These are phyloP conservation scores for Limenitis camilla DNA, from an alignment of 2,888 invertebrate genomes.

Conservation along the genomic window DNA sequence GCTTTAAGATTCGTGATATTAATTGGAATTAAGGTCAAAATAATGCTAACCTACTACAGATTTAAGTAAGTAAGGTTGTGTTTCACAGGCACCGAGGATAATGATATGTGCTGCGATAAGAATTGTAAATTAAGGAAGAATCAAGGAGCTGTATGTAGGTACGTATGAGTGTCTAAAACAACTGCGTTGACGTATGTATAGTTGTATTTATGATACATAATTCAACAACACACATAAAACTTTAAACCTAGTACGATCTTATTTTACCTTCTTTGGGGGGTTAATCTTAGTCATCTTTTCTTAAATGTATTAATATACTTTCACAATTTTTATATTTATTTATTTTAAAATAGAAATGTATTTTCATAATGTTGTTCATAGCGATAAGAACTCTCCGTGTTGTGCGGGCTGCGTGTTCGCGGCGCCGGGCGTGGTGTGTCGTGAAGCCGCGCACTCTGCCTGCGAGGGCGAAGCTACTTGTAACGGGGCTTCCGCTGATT, in stretches of 20 bases:
- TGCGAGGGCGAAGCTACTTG: constrained; percentile 95
- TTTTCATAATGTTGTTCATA: constrained; percentile 45
- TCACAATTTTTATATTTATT: no score
- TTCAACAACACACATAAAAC: no score
- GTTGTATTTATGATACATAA: no score
- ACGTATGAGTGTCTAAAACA: neutral
- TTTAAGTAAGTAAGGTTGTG: no score
- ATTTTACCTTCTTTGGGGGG: no score
- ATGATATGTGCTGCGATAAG: constrained; percentile 94
- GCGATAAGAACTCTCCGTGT: constrained; percentile 97
- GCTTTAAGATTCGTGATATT: no score
- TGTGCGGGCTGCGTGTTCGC: constrained; percentile 94
- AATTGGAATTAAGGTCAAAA: no score
- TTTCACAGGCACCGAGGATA: constrained; percentile 83
- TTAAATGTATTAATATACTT: no score
- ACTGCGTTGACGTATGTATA: no score
- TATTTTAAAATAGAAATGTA: neutral
- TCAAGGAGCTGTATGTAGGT: constrained; percentile 93
- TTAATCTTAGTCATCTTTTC: no score
- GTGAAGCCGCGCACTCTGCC: constrained; percentile 92
- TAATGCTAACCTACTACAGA: no score
- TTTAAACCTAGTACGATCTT: no score
- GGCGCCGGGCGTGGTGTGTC: constrained; percentile 86
- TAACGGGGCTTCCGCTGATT: constrained; percentile 79
- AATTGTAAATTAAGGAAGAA: constrained; percentile 89